Conservation (phyloP, 2,888 invertebrate species). For the Desoria tigrina region DNA sequence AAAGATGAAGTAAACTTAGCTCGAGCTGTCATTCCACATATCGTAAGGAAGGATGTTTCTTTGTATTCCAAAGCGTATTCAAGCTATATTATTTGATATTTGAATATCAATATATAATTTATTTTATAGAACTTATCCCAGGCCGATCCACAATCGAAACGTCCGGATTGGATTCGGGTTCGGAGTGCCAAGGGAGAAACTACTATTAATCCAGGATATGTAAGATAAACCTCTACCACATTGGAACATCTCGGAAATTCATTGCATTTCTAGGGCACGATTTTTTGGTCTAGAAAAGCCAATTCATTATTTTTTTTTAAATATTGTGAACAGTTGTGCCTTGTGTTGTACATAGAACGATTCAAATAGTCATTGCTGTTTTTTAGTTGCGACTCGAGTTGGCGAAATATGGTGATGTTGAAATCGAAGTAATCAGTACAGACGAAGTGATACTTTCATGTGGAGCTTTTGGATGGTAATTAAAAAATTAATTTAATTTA, state of each 20-base stretch:
- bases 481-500: neutral
- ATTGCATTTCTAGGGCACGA: too few relatives aligned
- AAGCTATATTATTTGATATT: neutral
- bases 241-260: too few relatives aligned
- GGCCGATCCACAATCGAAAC: slow-evolving; percentile 59
- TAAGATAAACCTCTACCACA: slow-evolving; percentile 8
- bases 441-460: slow-evolving; percentile 31
- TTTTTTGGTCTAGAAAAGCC: too few relatives aligned
- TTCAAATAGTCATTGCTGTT: too few relatives aligned
- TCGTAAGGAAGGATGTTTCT: slow-evolving; percentile 66
- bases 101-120: slow-evolving; percentile 42
- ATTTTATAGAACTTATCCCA: slow-evolving; percentile 60
- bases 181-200: slow-evolving; percentile 53
- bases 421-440: slow-evolving; percentile 24
- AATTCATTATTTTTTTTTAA: too few relatives aligned
- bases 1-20: slow-evolving; percentile 67
- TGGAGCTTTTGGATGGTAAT: slow-evolving; percentile 22
- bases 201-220: slow-evolving; percentile 26
- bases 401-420: slow-evolving; percentile 36
- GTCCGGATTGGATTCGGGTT: slow-evolving; percentile 62
- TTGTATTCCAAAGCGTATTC: slow-evolving; percentile 1
- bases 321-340: too few relatives aligned
- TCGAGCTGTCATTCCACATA: slow-evolving; percentile 62
- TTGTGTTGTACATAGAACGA: too few relatives aligned
- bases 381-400: slow-evolving; percentile 23